A percentile compares a stretch with the other conserved stretches of the same genome.
These are phyloP conservation scores for Cynoglossus semilaevis DNA, from an alignment of 2,113 vertebrate species.

Conservation along the genomic window DNA sequence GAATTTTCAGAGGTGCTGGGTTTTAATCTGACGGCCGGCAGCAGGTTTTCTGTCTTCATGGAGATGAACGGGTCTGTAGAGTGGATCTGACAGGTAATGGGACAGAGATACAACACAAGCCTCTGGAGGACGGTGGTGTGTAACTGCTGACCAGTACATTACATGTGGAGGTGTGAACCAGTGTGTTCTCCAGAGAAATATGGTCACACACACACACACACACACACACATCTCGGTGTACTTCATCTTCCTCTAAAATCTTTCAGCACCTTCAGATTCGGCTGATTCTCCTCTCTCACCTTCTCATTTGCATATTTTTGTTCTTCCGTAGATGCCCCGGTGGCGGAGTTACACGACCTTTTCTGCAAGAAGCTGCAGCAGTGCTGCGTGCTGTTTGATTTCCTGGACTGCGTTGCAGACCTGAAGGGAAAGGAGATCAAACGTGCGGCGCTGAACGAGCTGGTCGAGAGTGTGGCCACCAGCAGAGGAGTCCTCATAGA, in stretches of 20 bases:
- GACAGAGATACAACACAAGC: constrained; percentile 37
- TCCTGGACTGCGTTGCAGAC: constrained; percentile 91
- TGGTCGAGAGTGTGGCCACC: constrained; percentile 90
- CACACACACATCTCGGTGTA: too few relatives aligned
- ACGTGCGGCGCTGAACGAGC: constrained; percentile 87
- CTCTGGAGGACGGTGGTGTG: constrained; percentile 23
- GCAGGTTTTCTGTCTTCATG: constrained; percentile 31
- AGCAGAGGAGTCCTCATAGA: constrained; percentile 90
- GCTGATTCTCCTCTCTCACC: constrained; percentile 9
- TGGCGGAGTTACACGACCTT: constrained; percentile 87
- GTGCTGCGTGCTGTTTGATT: constrained; percentile 90
- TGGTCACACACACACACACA: too few relatives aligned
- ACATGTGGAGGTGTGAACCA: constrained; percentile 31
- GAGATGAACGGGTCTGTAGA: constrained; percentile 43
- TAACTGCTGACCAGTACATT: neutral
- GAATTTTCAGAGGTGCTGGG: constrained; percentile 18
- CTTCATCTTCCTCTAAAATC: too few relatives aligned
- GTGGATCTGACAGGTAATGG: constrained; percentile 50
- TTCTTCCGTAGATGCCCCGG: constrained; percentile 76
- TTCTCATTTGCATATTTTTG: constrained; percentile 5
- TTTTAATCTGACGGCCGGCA: constrained; percentile 31
- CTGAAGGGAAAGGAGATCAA: constrained; percentile 95
- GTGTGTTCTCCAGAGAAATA: constrained; percentile 45
- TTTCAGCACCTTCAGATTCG: neutral
- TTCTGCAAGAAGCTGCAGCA: constrained; percentile 94